Evolutionary conservation across 1,140 invertebrate species (phyloP), one percentile per base, ranked within the genome.

Genomic region (Alviniconcha marisindica): DNA sequence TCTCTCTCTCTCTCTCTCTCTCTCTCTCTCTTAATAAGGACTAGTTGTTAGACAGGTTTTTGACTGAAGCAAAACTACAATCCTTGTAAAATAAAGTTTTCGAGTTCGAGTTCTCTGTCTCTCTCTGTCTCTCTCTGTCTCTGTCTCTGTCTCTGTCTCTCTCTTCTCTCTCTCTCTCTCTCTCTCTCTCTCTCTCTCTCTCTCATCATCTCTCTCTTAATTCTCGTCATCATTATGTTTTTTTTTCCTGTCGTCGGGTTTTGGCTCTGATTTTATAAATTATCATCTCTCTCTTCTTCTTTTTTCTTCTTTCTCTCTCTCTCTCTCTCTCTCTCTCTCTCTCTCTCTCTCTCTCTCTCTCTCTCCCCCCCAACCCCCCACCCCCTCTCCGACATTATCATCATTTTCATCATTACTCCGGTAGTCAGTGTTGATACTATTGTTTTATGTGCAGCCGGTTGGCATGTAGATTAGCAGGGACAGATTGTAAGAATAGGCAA

Each of bases 221-320:
- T 63, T 2, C 38, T 33, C 33, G 31, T 38, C 48, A 38, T 51
- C 77, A 51, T 42, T 78, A 38, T 76, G 33, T 76, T 33, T 76
- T 36, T 51, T 36, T 76, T 36, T 76, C 51, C 36, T 24, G 77
- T 66, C 36, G 33, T 66, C 51, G 77, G 69, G 77, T 38, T 66
- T 38, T 82, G 69, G 42, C 60, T 66, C 60, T 82, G 69, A 44
- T 44, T 56, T 36, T 74, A n/a, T 60, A 40, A 40, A 48, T 42
- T 54, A n/a, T 76, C 69, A 48, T 51, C 44, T 51, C 24, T 51
- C 44, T 78, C 77, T 51, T 42, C 33, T 42, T 51, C 77, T 51
- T 33, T 38, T 38, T 38, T n/a, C n/a, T 33, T 78, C 56, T 78
- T 42, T 71, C 63, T 83, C 74, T 83, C 63, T 71, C 63, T 83